Conservation (phyloP, 2,113 vertebrate species). For the Oxyura jamaicensis region DNA sequence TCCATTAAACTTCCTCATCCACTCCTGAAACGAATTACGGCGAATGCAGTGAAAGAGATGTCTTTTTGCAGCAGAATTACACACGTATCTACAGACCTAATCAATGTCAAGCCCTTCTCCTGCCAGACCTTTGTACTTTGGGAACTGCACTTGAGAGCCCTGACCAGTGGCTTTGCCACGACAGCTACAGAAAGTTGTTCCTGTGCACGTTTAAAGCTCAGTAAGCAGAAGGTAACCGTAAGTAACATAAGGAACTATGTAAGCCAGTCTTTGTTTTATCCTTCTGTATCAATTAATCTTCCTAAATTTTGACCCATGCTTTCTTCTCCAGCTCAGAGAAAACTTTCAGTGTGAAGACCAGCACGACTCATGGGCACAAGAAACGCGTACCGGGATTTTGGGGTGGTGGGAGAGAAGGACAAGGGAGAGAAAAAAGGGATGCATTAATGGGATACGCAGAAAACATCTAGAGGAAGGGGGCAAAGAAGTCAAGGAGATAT, state of each 20-base stretch:
- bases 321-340: not conserved
- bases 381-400: not conserved
- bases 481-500: not conserved
- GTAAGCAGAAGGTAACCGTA: not conserved
- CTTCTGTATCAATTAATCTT: not conserved
- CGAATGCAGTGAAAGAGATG: not conserved
- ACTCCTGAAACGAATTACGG: not conserved
- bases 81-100: not conserved
- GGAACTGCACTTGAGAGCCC: not conserved
- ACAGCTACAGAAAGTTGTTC: not conserved
- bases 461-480: not conserved
- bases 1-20: not conserved
- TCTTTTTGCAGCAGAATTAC: fast-evolving
- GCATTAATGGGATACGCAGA: not conserved
- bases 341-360: fast-evolving
- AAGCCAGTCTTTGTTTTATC: not conserved
- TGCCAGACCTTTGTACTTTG: not conserved
- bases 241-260: not conserved
- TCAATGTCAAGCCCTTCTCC: fast-evolving
- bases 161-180: not conserved
- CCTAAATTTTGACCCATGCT: not conserved
- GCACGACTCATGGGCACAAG: not conserved
- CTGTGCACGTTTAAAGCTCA: not conserved
- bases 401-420: not conserved
- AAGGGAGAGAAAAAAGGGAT: not conserved